Conservation (phyloP, 2,888 invertebrate species). For the Acronicta aceris region DNA sequence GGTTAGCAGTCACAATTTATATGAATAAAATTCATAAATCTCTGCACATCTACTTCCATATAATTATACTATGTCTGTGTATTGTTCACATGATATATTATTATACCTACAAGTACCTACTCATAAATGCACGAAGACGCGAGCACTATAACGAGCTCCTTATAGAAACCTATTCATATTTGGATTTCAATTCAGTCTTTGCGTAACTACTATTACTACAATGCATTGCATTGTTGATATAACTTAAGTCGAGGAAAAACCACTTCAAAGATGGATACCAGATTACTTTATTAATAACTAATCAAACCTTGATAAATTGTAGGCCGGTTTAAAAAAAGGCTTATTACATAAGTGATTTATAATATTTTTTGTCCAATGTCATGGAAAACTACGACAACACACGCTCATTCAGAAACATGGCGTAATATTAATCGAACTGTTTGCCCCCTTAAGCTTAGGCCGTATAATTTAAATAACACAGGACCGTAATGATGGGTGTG, state of each 20-base stretch:
- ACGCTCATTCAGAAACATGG: too few species aligned
- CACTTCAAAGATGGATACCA: conserved; percentile 3
- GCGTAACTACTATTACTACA: conserved; percentile 32
- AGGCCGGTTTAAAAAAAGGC: too few species aligned
- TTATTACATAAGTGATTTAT: too few species aligned
- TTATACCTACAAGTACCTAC: neutral
- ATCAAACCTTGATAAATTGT: neutral
- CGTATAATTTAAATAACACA: too few species aligned
- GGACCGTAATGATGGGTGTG: too few species aligned
- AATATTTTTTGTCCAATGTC: too few species aligned
- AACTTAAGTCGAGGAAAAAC: conserved; percentile 29
- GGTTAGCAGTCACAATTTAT: too few species aligned
- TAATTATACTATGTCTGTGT: neutral
- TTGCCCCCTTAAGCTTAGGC: too few species aligned
- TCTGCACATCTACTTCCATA: neutral
- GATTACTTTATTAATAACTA: conserved; percentile 3
- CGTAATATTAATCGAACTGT: too few species aligned
- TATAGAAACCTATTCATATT: conserved; percentile 16
- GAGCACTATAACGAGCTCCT: conserved; percentile 1
- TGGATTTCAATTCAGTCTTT: conserved; percentile 22
- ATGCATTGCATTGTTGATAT: conserved; percentile 35
- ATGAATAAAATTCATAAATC: too few species aligned
- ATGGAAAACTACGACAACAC: too few species aligned
- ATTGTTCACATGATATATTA: neutral
- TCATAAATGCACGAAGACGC: conserved; percentile 2